A percentile compares a stretch with the other conserved stretches of the same genome.
phyloP scores from a whole-genome alignment of 1,140 invertebrate genomes.

The Popillia japonica region DNA sequence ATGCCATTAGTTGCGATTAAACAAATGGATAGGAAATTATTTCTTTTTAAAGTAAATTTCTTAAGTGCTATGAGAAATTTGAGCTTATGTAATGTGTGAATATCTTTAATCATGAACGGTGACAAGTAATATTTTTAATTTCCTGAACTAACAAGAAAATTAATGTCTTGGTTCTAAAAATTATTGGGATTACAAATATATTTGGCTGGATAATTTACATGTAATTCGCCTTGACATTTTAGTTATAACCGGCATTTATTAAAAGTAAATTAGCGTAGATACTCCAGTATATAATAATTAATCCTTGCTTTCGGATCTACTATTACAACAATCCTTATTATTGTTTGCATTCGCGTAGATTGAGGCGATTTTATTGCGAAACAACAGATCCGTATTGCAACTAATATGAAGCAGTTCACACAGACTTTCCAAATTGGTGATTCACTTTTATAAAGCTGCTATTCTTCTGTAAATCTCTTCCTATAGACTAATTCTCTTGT shows the following conservation, averaged over 20 bases:
- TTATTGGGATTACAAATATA: background rate
- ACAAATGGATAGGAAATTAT: background rate
- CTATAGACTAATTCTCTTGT: too few species aligned
- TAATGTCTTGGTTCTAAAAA: background rate
- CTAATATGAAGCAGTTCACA: too few species aligned
- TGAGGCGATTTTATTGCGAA: too few species aligned
- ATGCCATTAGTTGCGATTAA: background rate
- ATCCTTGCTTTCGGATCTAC: background rate
- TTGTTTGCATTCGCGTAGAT: too few species aligned
- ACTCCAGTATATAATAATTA: background rate
- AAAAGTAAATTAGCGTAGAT: constrained; percentile 4
- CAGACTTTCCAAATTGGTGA: too few species aligned
- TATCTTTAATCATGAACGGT: background rate
- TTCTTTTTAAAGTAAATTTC: background rate
- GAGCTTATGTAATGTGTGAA: background rate
- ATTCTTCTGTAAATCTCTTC: too few species aligned
- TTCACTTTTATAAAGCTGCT: too few species aligned
- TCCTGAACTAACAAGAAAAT: background rate
- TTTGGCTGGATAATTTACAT: background rate
- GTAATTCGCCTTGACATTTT: background rate
- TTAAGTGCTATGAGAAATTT: background rate
- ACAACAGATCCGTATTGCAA: too few species aligned
- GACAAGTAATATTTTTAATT: constrained; percentile 10
- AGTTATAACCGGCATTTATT: background rate
- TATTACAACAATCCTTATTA: background rate